Percentiles rank a stretch among this genome's conserved stretches.
Conservation (phyloP, 2,888 invertebrate genomes). For the Cosmia pyralina region DNA sequence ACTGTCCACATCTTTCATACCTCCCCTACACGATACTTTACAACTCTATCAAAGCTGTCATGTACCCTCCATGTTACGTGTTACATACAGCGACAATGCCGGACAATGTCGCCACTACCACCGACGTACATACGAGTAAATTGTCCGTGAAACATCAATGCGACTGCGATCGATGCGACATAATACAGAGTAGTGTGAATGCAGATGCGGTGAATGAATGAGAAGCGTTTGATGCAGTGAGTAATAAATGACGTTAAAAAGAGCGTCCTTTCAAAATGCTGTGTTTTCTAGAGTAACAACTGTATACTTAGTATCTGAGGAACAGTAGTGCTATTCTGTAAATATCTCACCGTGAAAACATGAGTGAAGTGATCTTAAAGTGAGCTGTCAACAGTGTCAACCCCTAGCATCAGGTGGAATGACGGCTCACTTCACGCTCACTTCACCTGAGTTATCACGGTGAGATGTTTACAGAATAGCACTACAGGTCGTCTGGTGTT, state of each 20-base stretch:
- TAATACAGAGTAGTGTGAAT: slow-evolving; percentile 46
- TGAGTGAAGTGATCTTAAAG: too few species aligned
- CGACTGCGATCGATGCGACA: slow-evolving; percentile 61
- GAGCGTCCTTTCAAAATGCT: background rate
- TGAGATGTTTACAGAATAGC: too few species aligned
- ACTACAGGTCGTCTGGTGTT: too few species aligned
- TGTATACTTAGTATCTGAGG: too few species aligned
- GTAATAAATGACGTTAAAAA: background rate
- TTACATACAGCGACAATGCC: slow-evolving; percentile 10
- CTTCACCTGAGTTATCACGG: too few species aligned
- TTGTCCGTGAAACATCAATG: slow-evolving; percentile 72
- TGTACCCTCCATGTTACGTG: slow-evolving; percentile 28
- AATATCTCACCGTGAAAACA: too few species aligned
- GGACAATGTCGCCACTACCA: slow-evolving; percentile 58
- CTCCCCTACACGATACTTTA: slow-evolving; percentile 26
- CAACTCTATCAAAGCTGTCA: slow-evolving; percentile 45
- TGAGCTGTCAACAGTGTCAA: too few species aligned
- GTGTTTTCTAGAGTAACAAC: too few species aligned
- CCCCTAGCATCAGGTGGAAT: too few species aligned
- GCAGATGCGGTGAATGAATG: slow-evolving; percentile 27
- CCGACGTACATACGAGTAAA: slow-evolving; percentile 52
- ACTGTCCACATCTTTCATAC: slow-evolving; percentile 18
- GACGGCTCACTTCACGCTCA: too few species aligned
- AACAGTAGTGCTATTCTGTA: too few species aligned
- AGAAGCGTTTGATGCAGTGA: background rate